Conservation (phyloP, 2,113 vertebrate genomes). For the Geococcyx californianus region DNA sequence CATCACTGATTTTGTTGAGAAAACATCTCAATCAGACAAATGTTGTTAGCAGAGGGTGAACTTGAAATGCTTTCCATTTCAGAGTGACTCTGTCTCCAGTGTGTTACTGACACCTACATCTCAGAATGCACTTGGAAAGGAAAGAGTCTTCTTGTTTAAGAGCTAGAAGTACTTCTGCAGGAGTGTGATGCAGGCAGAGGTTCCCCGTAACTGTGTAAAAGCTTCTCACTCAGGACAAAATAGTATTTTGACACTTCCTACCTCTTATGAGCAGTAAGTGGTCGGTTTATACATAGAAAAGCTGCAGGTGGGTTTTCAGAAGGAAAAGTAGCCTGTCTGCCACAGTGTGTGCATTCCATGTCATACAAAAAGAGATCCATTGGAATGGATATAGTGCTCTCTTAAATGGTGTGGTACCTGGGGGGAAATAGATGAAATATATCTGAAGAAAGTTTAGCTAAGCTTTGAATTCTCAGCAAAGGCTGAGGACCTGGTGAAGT, state of each 20-base stretch:
- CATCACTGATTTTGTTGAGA: not conserved
- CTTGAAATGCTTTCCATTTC: not conserved
- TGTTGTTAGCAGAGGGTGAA: not conserved
- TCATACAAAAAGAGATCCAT: not conserved
- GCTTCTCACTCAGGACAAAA: not conserved
- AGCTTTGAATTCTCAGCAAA: not conserved
- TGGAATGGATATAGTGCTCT: not conserved
- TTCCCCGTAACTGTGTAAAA: not conserved
- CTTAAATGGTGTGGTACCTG: not conserved
- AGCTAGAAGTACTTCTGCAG: not conserved
- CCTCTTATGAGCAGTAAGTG: too few species aligned
- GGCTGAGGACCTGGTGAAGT: not conserved
- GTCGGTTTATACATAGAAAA: not conserved
- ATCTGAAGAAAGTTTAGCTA: not conserved
- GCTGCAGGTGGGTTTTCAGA: not conserved
- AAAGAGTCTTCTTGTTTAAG: not conserved
- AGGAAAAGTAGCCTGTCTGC: not conserved
- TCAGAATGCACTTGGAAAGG: not conserved
- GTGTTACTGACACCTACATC: not conserved
- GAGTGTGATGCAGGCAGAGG: not conserved
- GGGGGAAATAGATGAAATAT: too few species aligned
- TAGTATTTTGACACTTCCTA: not conserved
- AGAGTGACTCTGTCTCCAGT: not conserved
- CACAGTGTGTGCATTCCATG: rapidly evolving
- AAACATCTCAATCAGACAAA: not conserved